Evolutionary conservation across 2,113 vertebrate species (phyloP).

Genomic region (Oostethus manadensis): DNA sequence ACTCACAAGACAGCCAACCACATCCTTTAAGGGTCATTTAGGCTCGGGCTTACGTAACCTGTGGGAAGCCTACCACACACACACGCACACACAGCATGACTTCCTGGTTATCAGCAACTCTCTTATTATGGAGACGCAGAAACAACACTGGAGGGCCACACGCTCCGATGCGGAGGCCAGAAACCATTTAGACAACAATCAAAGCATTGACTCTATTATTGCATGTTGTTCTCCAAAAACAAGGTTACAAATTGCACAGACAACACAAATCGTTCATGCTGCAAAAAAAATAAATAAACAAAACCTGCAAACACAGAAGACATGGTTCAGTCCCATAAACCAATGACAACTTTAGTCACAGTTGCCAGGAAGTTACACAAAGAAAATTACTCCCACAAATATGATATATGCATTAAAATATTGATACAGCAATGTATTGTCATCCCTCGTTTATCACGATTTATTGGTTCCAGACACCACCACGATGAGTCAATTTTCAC

Average conservation of each 20-base stretch:
- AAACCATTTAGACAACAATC: neutral
- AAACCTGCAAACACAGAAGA: no score
- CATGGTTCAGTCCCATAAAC: neutral
- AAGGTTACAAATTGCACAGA: no score
- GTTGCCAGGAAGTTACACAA: neutral
- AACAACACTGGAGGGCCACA: slow-evolving; percentile 27
- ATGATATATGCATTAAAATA: no score
- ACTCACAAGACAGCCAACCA: slow-evolving; percentile 54
- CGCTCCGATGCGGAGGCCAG: slow-evolving; percentile 6
- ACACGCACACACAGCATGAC: slow-evolving; percentile 50
- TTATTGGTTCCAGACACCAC: no score
- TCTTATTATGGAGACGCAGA: slow-evolving; percentile 50
- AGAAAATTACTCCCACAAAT: neutral
- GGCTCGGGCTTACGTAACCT: slow-evolving; percentile 63
- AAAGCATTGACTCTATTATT: neutral
- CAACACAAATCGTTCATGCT: no score
- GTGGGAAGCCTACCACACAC: slow-evolving; percentile 60
- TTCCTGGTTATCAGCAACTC: slow-evolving; percentile 56
- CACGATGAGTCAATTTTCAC: no score
- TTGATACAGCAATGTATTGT: no score
- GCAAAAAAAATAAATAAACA: neutral
- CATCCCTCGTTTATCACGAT: no score
- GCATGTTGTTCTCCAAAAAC: no score
- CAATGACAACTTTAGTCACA: neutral
- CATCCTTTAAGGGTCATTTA: slow-evolving; percentile 63